Evolutionary conservation across 2,113 vertebrate species (phyloP), one percentile per base, ranked within the genome.

Genomic region (Aix galericulata): DNA sequence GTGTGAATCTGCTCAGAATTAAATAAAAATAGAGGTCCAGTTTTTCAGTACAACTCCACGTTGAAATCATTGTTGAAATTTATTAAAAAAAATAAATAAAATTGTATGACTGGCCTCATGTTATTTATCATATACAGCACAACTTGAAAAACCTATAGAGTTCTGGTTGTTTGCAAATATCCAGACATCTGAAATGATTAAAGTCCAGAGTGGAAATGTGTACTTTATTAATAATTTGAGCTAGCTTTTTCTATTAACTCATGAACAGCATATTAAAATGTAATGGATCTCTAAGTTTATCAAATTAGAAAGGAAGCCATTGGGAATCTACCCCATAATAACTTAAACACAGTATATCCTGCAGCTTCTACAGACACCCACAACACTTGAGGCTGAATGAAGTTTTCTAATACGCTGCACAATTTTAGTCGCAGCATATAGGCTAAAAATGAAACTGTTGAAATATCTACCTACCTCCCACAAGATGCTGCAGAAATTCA

Each of bases 391-490:
- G 25, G 48, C 21, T 92, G 64, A 84, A 75, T 48, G 52, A 86
- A 75, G 76, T 87, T 93, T 90, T 82, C 46, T 81, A 84, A 84
- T 15, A 44, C 42, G 62, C 68, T 86, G 56, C 17, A 91, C 52
- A 91, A 60, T 78, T 91, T 90, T 64, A 90, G 53, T 91, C 72
- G 42, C 73, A 84, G 59, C 48, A 93, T 79, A 91, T 26, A 81
- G 17, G 10, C 76, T 95, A 95, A 95, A 95, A 95, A 94, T 95
- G 94, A 88, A 88, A 64, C 76, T 86, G 38, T 71, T 0, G 1
- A 94, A 94, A 91, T 59, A 68, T 72, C 74, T 86, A 44, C 12
- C 48, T 95, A 68, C 73, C 59, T 91, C 79, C 55, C 52, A 86
- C 32, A 73, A 86, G 72, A 34, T 34, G 68, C 38, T 93, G 75